Conservation (phyloP, 2,888 invertebrate genomes). For the Azorinus chamasolen region DNA sequence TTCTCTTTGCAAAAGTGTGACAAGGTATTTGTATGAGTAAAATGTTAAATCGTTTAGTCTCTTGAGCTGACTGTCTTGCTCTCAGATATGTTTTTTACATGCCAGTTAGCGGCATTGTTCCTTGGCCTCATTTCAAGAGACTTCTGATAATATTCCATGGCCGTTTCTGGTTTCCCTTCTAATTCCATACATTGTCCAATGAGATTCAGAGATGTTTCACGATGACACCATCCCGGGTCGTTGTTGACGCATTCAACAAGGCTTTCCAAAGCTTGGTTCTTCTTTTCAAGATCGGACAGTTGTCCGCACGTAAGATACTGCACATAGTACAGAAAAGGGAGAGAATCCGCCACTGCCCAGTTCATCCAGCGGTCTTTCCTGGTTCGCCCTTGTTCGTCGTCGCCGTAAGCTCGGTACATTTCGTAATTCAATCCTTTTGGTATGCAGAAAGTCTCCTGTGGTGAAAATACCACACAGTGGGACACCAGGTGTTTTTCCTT, state of each 20-base stretch:
- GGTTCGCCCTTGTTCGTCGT: not conserved
- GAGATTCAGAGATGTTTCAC: slow-evolving; percentile 24
- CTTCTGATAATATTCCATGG: slow-evolving; percentile 12
- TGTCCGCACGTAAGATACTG: slow-evolving; percentile 27
- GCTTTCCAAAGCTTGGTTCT: not conserved
- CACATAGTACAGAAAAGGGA: slow-evolving; percentile 27
- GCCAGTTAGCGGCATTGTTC: slow-evolving; percentile 29
- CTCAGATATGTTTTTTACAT: not conserved
- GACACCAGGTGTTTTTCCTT: no score
- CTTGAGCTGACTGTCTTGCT: no score
- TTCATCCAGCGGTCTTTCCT: slow-evolving; percentile 15
- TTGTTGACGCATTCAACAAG: not conserved
- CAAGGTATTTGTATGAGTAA: no score
- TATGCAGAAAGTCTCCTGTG: not conserved
- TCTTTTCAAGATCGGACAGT: not conserved
- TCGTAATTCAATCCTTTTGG: slow-evolving; percentile 3
- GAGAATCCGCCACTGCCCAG: slow-evolving; percentile 13
- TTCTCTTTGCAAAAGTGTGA: no score
- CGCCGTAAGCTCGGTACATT: not conserved
- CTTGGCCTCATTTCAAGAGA: slow-evolving; percentile 8
- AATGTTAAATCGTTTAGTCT: no score
- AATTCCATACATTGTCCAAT: slow-evolving; percentile 26
- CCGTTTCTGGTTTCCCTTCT: slow-evolving; percentile 5
- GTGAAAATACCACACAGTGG: no score
- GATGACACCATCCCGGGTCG: slow-evolving; percentile 4